These are phyloP conservation scores for Alentia gelatinosa DNA, from an alignment of 2,888 invertebrate species.

Conservation along the genomic window DNA sequence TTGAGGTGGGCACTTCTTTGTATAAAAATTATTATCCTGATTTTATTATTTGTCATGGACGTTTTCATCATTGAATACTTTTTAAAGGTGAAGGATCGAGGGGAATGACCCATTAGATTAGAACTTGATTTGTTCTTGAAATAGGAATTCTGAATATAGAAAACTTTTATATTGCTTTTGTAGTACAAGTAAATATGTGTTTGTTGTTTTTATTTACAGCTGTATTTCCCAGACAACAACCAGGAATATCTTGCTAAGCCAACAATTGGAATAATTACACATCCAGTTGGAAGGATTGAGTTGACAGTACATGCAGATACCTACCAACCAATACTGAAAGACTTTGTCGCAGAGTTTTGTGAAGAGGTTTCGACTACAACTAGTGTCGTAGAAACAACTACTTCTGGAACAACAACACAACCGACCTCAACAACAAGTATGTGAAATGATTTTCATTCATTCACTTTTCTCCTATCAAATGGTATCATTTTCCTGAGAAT, in stretches of 20 bases:
- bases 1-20: too few relatives aligned
- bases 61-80: too few relatives aligned
- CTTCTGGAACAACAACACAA: neutral
- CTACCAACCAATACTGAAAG: neutral
- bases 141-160: too few relatives aligned
- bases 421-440: neutral
- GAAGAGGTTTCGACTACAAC: neutral
- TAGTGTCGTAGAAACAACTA: neutral
- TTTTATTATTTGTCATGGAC: neutral
- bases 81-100: too few relatives aligned
- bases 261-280: neutral
- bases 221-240: conserved; percentile 6
- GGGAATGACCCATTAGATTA: too few relatives aligned
- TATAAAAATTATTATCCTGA: too few relatives aligned
- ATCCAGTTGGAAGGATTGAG: neutral
- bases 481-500: too few relatives aligned
- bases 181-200: too few relatives aligned
- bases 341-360: conserved; percentile 24
- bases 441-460: too few relatives aligned
- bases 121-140: too few relatives aligned
- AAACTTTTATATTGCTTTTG: too few relatives aligned
- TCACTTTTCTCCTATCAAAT: too few relatives aligned
- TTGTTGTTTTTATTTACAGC: neutral
- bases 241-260: neutral
- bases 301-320: neutral